Percentiles rank a stretch among this genome's conserved stretches.
These are phyloP conservation scores for Saturnia japonica DNA, from an alignment of 2,888 invertebrate genomes.

Conservation along the genomic window DNA sequence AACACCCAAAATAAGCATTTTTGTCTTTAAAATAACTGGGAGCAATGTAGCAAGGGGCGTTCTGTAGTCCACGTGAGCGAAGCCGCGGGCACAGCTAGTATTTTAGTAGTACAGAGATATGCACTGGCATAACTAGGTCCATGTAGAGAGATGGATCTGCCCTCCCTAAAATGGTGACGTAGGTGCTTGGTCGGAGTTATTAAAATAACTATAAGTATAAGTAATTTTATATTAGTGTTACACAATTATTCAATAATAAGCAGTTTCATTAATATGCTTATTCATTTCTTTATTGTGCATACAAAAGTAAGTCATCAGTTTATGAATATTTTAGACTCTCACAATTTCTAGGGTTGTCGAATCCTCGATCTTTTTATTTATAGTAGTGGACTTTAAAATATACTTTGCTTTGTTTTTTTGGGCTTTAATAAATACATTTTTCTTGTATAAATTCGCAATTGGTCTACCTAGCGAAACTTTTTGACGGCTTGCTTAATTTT, in stretches of 20 bases:
- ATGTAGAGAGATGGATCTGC: no score
- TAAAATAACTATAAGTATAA: not conserved
- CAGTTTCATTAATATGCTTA: conserved; percentile 17
- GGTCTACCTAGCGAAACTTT: not conserved
- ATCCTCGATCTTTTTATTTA: not conserved
- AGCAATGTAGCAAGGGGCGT: no score
- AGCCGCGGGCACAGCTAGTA: no score
- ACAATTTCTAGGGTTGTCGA: not conserved
- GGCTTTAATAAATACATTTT: no score
- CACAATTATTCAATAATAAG: conserved; percentile 4
- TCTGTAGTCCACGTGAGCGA: no score
- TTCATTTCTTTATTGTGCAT: conserved; percentile 1
- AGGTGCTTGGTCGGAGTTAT: no score
- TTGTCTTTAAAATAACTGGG: no score
- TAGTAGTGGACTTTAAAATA: not conserved
- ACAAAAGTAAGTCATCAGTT: not conserved
- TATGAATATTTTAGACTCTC: not conserved
- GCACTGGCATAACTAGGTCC: no score
- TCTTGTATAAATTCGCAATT: not conserved
- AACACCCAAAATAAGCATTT: no score
- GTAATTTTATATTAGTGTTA: not conserved
- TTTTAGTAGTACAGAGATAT: no score
- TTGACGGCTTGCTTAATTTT: not conserved
- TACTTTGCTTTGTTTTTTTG: not conserved
- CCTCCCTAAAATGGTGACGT: no score